Evolutionary conservation across 2,888 invertebrate species (phyloP), one percentile per base, ranked within the genome.

Genomic region (Melinopterus prodromus): DNA sequence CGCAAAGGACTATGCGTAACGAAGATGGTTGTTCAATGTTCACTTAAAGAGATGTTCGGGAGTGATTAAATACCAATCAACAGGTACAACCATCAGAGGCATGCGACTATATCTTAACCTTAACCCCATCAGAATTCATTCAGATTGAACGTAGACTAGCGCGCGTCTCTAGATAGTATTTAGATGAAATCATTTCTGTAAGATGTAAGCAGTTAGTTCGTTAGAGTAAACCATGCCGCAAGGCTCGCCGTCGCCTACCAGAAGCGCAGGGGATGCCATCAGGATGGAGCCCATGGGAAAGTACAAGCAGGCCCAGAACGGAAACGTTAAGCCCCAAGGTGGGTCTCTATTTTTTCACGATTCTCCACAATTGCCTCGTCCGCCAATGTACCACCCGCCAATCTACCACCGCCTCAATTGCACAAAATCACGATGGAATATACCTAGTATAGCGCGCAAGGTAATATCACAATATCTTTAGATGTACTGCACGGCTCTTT

Each of bases 261-360:
- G 53, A 53, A 78, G 72, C 35, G 72, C 75, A n/a, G 84, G 81
- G 70, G 93, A 93, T 88, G 91, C 91, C 83, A 93, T 93, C 84
- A 92, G 92, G 83, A 91, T 93, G 92, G 93, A 93, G 89, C 92
- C 92, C 6, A 90, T 93, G 88, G 92, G 92, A 87, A 92, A 92
- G 83, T 92, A 92, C 87, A 92, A 92, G 84, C 91, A 92, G 87
- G 92, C 92, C 81, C 91, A 92, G 83, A 93, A 93, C 90, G 93
- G 93, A 81, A 92, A 92, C 84, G 85, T 88, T 76, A 84, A 86
- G 77, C 91, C 91, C 78, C 92, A 92, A 89, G 83, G 83, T 83
- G 80, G 79, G 83, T 82, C 36, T 76, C 74, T 26, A 53, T 53
- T 53, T 53, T 53, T 53, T 53, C 12, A 53, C 7, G 53, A 53